Percentiles rank a stretch among this genome's conserved stretches.
Conservation (phyloP, 1,140 invertebrate genomes). For the Drosophila busckii region DNA sequence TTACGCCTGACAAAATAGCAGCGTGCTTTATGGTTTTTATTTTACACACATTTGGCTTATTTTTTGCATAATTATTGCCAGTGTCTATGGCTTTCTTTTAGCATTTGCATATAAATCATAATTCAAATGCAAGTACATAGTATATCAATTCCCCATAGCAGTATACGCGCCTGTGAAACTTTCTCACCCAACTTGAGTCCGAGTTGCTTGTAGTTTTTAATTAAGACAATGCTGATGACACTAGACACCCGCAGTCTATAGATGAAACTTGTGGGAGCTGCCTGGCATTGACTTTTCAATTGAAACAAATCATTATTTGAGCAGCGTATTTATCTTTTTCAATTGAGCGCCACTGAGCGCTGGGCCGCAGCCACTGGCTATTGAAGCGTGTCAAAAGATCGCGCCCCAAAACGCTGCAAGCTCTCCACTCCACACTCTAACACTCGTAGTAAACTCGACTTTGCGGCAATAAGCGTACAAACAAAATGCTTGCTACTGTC, state of each 20-base stretch:
- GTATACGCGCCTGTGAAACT: too few species aligned
- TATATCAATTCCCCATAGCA: too few species aligned
- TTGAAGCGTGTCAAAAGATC: conserved; percentile 66
- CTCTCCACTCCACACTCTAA: not conserved
- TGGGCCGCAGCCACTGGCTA: conserved; percentile 13
- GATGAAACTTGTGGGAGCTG: not conserved
- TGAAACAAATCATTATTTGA: conserved; percentile 76
- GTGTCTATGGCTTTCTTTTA: too few species aligned
- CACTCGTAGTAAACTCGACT: conserved; percentile 32
- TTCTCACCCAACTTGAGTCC: too few species aligned
- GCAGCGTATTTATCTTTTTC: conserved; percentile 55
- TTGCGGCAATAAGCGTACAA: conserved; percentile 9
- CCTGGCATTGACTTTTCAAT: conserved; percentile 71
- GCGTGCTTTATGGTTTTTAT: conserved; percentile 2
- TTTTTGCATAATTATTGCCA: too few species aligned
- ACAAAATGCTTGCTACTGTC: too few species aligned
- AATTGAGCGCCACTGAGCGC: conserved; percentile 40
- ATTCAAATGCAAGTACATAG: too few species aligned
- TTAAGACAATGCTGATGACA: too few species aligned
- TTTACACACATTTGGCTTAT: conserved; percentile 5
- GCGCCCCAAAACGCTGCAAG: conserved; percentile 48
- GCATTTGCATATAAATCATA: too few species aligned
- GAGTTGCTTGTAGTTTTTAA: too few species aligned
- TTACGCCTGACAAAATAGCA: conserved; percentile 11
- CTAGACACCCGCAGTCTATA: too few species aligned